Evolutionary conservation across 1,140 invertebrate genomes (phyloP).

Genomic region (Myzus persicae): DNA sequence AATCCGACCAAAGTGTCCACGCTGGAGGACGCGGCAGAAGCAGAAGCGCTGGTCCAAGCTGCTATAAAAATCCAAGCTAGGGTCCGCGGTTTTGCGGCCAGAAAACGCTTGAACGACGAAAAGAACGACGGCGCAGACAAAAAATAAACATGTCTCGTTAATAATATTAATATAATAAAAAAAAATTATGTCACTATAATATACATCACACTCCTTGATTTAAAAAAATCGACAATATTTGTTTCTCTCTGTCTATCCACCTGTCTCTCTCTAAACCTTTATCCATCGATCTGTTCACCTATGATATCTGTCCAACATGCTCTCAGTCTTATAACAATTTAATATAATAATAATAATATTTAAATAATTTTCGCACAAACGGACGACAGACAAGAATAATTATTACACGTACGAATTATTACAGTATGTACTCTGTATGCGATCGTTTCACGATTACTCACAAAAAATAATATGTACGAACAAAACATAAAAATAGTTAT

Average conservation of each 20-base stretch:
- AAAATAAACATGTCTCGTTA: neutral
- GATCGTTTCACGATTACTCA: neutral
- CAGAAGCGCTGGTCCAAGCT: neutral
- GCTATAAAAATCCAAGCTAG: constrained; percentile 78
- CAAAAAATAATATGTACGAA: neutral
- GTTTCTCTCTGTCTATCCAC: no score
- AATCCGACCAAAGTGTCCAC: neutral
- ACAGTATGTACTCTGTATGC: neutral
- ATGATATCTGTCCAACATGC: neutral
- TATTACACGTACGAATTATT: constrained; percentile 6
- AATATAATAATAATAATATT: neutral
- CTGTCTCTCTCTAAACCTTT: neutral
- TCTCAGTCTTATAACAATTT: neutral
- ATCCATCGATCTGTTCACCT: neutral
- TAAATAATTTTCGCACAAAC: neutral
- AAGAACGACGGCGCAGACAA: constrained; percentile 32
- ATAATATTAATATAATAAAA: neutral
- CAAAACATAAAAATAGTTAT: neutral
- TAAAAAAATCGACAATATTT: neutral
- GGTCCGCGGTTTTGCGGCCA: constrained; percentile 75
- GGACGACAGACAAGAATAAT: neutral
- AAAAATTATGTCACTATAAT: neutral
- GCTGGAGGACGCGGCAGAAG: neutral
- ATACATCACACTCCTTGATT: neutral
- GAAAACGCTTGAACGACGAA: constrained; percentile 68